Conservation (phyloP, 2,113 vertebrate genomes). For the Eulemur rufifrons region DNA sequence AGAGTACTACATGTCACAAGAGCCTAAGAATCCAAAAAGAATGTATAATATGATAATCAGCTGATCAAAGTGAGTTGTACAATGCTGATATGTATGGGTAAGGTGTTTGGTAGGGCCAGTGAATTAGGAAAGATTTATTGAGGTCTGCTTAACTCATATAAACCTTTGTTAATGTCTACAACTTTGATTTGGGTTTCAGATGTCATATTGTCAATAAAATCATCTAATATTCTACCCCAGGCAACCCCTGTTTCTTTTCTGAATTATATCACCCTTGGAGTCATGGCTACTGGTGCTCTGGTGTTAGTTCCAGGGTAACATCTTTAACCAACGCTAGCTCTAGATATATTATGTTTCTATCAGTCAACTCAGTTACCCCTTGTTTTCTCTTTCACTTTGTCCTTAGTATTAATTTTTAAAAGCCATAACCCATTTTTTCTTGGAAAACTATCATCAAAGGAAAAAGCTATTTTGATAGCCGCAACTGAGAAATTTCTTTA, state of each 20-base stretch:
- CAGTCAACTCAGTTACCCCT: not conserved
- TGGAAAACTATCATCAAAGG: constrained; percentile 9
- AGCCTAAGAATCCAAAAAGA: not conserved
- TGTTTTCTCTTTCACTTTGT: constrained; percentile 29
- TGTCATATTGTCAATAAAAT: constrained; percentile 2
- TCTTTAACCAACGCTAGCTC: not conserved
- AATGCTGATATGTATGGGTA: not conserved
- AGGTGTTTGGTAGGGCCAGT: not conserved
- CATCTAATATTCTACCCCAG: not conserved
- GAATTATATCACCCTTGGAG: not conserved
- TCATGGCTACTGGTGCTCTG: not conserved
- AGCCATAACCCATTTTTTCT: not conserved
- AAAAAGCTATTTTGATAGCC: not conserved
- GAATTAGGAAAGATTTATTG: not conserved
- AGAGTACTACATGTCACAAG: not conserved
- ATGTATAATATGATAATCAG: not conserved
- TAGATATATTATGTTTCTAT: constrained; percentile 21
- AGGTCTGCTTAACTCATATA: not conserved
- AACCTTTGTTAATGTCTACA: not conserved
- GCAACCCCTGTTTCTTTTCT: not conserved
- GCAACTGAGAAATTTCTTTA: not conserved
- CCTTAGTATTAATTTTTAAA: constrained; percentile 38
- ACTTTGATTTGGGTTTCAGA: not conserved
- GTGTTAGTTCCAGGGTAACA: not conserved
- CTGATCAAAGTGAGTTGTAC: not conserved